Conservation (phyloP, 2,888 invertebrate genomes). For the Morpho deidamia region DNA sequence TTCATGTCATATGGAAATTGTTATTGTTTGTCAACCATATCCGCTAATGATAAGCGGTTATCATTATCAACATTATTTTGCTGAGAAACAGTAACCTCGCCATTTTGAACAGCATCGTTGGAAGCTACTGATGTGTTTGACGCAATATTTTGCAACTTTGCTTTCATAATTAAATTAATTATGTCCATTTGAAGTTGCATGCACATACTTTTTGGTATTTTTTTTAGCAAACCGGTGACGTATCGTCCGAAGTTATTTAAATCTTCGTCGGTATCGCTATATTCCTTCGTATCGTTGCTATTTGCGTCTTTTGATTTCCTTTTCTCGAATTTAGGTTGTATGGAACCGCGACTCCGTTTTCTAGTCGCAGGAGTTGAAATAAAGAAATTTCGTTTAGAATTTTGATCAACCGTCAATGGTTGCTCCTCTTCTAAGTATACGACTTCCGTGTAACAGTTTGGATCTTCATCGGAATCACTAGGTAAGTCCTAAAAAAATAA, state of each 20-base stretch:
- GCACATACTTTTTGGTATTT: constrained; percentile 37
- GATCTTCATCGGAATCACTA: constrained; percentile 2
- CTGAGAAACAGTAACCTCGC: background rate
- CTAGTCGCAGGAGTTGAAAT: background rate
- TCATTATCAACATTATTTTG: too few relatives aligned
- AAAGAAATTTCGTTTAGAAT: background rate
- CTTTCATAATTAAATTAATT: constrained; percentile 45
- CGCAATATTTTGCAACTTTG: constrained; percentile 26
- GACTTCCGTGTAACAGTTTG: constrained; percentile 36
- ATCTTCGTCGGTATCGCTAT: constrained; percentile 28
- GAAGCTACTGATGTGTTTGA: too few relatives aligned
- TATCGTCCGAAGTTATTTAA: constrained; percentile 45
- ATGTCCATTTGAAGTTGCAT: constrained; percentile 50
- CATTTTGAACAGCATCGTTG: constrained; percentile 6
- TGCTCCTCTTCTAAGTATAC: constrained; percentile 32
- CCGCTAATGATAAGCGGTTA: too few relatives aligned
- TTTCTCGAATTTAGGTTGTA: background rate
- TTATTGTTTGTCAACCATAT: too few relatives aligned
- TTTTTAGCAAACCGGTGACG: constrained; percentile 41
- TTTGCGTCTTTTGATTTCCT: background rate
- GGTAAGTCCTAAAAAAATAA: background rate
- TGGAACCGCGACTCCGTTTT: background rate
- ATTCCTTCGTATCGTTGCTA: too few relatives aligned
- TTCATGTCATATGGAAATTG: too few relatives aligned
- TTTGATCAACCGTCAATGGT: background rate